Evolutionary conservation across 2,888 invertebrate genomes (phyloP).

Genomic region (Magallana nippona): DNA sequence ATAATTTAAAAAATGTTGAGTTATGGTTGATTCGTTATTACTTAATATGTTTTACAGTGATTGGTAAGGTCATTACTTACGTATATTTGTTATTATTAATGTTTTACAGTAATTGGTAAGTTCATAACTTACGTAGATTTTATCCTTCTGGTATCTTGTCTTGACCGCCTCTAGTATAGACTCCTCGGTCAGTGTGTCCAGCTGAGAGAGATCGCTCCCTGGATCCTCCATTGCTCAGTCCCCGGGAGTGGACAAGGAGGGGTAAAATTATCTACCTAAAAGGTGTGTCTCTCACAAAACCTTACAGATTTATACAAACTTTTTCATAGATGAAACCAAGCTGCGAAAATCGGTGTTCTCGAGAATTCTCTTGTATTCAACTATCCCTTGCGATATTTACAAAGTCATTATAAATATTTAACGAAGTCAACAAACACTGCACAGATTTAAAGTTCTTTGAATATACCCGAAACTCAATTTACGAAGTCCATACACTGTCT

Average conservation of each 20-base stretch:
- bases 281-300: background rate
- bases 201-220: slow-evolving; percentile 53
- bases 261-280: background rate
- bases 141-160: slow-evolving; percentile 54
- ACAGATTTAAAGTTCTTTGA: background rate
- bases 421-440: background rate
- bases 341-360: too few species aligned
- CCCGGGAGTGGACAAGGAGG: background rate
- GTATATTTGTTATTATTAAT: too few species aligned
- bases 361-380: background rate
- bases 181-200: slow-evolving; percentile 55
- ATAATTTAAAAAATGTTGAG: too few species aligned
- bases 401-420: background rate
- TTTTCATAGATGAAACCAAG: too few species aligned
- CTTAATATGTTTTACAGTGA: too few species aligned
- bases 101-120: too few species aligned
- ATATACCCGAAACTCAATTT: background rate
- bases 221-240: background rate
- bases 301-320: background rate
- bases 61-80: too few species aligned
- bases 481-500: background rate
- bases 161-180: slow-evolving; percentile 52
- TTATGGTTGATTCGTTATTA: too few species aligned
- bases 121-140: slow-evolving; percentile 56
- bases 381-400: background rate